Evolutionary conservation across 2,113 vertebrate species (phyloP).

Genomic region (Lepus europaeus): DNA sequence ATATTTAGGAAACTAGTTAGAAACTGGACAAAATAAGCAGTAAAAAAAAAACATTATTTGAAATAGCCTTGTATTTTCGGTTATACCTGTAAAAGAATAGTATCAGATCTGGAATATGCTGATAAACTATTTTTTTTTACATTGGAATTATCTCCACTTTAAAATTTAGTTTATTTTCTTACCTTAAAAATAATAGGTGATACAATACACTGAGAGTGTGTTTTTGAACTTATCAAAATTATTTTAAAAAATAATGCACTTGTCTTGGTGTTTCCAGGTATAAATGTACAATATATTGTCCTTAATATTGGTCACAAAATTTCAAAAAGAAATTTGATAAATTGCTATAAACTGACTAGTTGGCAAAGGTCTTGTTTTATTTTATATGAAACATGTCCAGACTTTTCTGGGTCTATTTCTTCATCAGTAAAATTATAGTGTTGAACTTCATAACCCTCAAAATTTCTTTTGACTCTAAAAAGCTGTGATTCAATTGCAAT

Average conservation of each 20-base stretch:
- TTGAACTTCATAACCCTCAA: slow-evolving; percentile 62
- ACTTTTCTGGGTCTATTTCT: slow-evolving; percentile 19
- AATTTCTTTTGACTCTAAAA: slow-evolving; percentile 62
- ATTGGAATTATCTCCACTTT: neutral
- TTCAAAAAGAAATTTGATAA: slow-evolving; percentile 16
- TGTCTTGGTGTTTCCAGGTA: slow-evolving; percentile 1
- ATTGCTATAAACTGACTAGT: neutral
- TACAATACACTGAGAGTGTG: neutral
- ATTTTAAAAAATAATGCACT: neutral
- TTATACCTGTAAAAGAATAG: slow-evolving; percentile 19
- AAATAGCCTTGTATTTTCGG: slow-evolving; percentile 36
- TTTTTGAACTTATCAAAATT: slow-evolving; percentile 40
- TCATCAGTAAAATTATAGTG: slow-evolving; percentile 63
- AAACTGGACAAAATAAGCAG: neutral
- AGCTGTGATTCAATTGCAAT: slow-evolving; percentile 57
- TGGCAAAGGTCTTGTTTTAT: slow-evolving; percentile 1
- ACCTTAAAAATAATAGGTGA: neutral
- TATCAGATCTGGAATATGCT: neutral
- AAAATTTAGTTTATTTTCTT: slow-evolving; percentile 19
- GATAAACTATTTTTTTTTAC: neutral
- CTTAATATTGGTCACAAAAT: neutral
- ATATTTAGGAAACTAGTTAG: slow-evolving; percentile 26
- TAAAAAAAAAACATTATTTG: slow-evolving; percentile 31
- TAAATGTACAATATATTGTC: neutral
- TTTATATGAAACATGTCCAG: neutral